Conservation (phyloP, 2,797 vertebrate species). For the Brachyalestes nurse region DNA sequence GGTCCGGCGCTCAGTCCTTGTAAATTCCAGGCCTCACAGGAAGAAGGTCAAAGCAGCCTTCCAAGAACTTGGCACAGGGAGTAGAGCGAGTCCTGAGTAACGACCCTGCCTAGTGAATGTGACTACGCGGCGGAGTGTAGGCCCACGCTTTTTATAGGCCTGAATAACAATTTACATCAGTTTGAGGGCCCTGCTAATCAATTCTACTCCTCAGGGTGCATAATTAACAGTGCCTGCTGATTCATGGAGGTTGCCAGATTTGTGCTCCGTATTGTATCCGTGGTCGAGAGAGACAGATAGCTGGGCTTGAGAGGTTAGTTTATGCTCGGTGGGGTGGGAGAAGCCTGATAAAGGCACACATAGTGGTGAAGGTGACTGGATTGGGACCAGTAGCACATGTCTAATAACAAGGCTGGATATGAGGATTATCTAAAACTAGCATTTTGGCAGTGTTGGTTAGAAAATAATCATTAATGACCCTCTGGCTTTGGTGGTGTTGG, state of each 20-base stretch:
- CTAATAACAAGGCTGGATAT: conserved; percentile 31
- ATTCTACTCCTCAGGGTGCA: conserved; percentile 53
- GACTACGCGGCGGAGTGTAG: conserved; percentile 38
- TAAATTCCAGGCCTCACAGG: conserved; percentile 71
- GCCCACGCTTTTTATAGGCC: conserved; percentile 53
- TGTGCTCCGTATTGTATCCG: conserved; percentile 41
- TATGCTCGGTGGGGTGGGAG: conserved; percentile 14
- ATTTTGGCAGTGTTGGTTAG: conserved; percentile 24
- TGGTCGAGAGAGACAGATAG: conserved; percentile 33
- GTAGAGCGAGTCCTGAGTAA: conserved; percentile 35
- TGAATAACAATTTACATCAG: conserved; percentile 60
- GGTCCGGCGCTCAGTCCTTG: conserved; percentile 59
- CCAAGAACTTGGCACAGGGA: conserved; percentile 53
- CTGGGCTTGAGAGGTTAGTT: conserved; percentile 31
- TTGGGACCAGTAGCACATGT: conserved; percentile 1
- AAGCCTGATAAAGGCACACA: conserved; percentile 16
- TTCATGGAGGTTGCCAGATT: conserved; percentile 54
- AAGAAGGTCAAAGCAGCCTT: conserved; percentile 66
- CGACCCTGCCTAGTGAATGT: conserved; percentile 38
- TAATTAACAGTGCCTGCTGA: conserved; percentile 56
- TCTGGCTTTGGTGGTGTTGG: conserved; percentile 1
- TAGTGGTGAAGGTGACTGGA: conserved; percentile 42
- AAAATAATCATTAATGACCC: conserved; percentile 26
- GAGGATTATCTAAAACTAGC: conserved; percentile 26
- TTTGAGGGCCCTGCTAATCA: conserved; percentile 59